These are phyloP conservation scores for Tiaroga cobitis DNA, from an alignment of 2,797 vertebrate species.

Conservation along the genomic window DNA sequence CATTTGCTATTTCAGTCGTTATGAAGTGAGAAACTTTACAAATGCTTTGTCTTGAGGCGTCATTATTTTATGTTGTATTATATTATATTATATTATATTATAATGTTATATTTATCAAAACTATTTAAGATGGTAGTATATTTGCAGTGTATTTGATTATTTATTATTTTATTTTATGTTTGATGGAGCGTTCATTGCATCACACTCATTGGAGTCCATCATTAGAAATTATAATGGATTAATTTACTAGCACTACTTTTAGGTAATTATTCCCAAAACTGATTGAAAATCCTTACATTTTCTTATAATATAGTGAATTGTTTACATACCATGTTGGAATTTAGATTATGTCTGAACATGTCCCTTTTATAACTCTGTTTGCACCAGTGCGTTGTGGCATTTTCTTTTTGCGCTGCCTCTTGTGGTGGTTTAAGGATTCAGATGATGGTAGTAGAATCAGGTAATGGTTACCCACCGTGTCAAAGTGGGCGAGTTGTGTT, in stretches of 20 bases:
- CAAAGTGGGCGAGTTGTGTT: conserved; percentile 52
- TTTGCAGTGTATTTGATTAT: not conserved
- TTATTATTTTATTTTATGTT: not conserved
- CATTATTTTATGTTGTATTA: not conserved
- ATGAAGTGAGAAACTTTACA: not conserved
- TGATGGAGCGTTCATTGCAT: not conserved
- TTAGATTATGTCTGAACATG: not conserved
- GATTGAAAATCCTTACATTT: not conserved
- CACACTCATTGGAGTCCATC: not conserved
- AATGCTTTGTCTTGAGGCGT: not conserved
- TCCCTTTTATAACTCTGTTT: not conserved
- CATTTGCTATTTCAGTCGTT: not conserved
- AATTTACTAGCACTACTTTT: not conserved
- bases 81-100: not conserved
- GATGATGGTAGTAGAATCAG: conserved; percentile 60
- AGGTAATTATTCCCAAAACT: not conserved
- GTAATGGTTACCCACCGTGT: conserved; percentile 56
- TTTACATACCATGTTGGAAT: not conserved
- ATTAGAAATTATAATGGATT: not conserved
- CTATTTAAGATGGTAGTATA: not conserved
- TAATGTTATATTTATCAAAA: not conserved
- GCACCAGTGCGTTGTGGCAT: not conserved
- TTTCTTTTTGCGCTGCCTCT: conserved; percentile 18
- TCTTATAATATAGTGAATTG: not conserved
- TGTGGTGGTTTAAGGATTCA: conserved; percentile 16